Conservation (phyloP, 2,797 vertebrate genomes). For the Falco novaeseelandiae region DNA sequence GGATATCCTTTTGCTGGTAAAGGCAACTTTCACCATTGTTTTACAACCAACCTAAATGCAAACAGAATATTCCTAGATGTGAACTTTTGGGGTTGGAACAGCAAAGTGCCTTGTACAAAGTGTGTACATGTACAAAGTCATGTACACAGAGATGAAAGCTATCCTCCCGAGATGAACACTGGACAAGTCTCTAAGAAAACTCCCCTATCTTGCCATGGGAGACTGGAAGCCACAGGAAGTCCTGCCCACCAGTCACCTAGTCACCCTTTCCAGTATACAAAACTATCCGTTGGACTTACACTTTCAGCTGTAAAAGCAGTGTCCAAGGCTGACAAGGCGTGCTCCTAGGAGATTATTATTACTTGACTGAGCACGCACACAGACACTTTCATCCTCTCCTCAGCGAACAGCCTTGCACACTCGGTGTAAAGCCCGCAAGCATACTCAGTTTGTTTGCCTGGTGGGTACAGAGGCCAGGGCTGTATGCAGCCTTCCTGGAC, state of each 20-base stretch:
- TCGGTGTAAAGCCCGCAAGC: background rate
- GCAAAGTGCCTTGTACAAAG: background rate
- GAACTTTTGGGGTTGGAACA: background rate
- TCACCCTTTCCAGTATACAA: background rate
- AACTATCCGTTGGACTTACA: background rate
- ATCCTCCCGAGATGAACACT: background rate
- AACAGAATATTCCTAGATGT: background rate
- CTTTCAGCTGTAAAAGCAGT: background rate
- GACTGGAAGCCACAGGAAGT: background rate
- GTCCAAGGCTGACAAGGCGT: background rate
- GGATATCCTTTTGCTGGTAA: constrained; percentile 1
- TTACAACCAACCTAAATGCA: background rate
- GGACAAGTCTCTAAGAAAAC: background rate
- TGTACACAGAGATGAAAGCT: background rate
- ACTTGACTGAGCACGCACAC: background rate
- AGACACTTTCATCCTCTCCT: background rate
- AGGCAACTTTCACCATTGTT: background rate
- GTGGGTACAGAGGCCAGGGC: background rate
- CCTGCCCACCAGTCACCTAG: background rate
- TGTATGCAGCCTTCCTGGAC: background rate
- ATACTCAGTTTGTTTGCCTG: background rate
- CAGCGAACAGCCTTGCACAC: background rate
- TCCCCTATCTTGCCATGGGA: background rate
- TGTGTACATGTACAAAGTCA: background rate
- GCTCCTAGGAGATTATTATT: background rate